Evolutionary conservation across 2,888 invertebrate species (phyloP), one percentile per base, ranked within the genome.

Genomic region (Tanypteryx hageni): DNA sequence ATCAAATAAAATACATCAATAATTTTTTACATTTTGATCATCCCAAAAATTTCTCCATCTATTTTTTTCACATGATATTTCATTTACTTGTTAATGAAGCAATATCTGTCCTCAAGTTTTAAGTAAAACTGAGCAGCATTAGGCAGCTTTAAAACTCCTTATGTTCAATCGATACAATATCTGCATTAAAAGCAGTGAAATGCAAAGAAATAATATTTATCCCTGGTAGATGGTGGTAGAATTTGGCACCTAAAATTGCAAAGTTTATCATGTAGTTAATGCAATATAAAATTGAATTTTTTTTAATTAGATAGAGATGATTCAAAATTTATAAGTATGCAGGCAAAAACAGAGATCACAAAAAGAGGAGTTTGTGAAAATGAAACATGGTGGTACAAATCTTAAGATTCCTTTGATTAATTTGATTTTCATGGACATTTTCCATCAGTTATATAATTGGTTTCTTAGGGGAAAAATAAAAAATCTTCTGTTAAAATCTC

Each of bases 141-240:
- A 44, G 44, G 22, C 13, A 27, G 76, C 76, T 76, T 27, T 14
- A 76, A 22, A 76, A 76, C 13, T 14, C 76, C 76, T 76, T 22
- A n/a, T 68, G 18, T 68, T 68, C 4, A 22, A 76, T 76, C 10
- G 4, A 68, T 89, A 22, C 64, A 89, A 89, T 31, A n/a, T 89
- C 89, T 89, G n/a, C 64, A 89, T 89, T 68, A n/a, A 44, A 44
- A 89, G 44, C 18, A 68, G 44, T 83, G 18, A 85, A 89, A 89
- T 89, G 89, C 76, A 68, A 64, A 68, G 31, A 44, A 64, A 64
- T 64, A 7, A 85, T 85, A 56, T 64, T 16, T 31, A 68, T 89
- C 61, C 64, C 89, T 44, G 18, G 44, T 61, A 18, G 89, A 56
- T 89, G 89, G 44, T 68, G 64, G 89, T 11, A 89, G 89, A 68